Evolutionary conservation across 1,140 invertebrate genomes (phyloP), one percentile per base, ranked within the genome.

Genomic region (Eurosta solidaginis): DNA sequence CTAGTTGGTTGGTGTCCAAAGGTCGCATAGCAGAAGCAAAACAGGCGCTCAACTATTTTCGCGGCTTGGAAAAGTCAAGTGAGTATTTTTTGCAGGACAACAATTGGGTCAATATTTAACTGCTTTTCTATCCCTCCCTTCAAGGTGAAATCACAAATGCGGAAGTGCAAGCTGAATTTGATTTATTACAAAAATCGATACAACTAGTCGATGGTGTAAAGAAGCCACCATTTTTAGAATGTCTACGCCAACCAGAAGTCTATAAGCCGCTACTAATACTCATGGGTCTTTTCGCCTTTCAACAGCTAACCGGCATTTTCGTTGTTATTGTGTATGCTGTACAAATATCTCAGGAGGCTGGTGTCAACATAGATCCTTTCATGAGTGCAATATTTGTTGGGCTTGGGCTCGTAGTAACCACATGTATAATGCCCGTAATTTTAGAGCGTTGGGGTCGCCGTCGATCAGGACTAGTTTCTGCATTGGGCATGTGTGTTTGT

Each of bases 271-370:
- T 94, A 17, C 27, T 89, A 0, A 90, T 96, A 6, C 90, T 94
- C 80, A 87, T 92, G 20, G 86, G 85, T 0, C 91, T 93, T 76
- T 94, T 96, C 87, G 91, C 93, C 80, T 92, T 95, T 82, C 94
- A 95, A 84, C 94, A 96, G 84, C 91, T 95, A 54, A 92, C 92
- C 2, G 95, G 95, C 1, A 91, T 93, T 25, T 95, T 94, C 81
- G 92, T 93, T 4, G 88, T 94, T 3, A 91, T 95, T 44, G 95
- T 94, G 78, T 95, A 96, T 80, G 92, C 93, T 0, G 89, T 92
- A 22, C 85, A 93, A 89, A 89, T 96, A 80, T 90, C 92, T 0
- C 79, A 78, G 7, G 90, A 91, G 42, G 90, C 92, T 1, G 90
- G 91, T 1, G 88, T 92, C 3, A 83, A 83, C 2, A 88, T 92